Evolutionary conservation across 2,797 vertebrate genomes (phyloP).

Genomic region (Corythornis leucogaster): DNA sequence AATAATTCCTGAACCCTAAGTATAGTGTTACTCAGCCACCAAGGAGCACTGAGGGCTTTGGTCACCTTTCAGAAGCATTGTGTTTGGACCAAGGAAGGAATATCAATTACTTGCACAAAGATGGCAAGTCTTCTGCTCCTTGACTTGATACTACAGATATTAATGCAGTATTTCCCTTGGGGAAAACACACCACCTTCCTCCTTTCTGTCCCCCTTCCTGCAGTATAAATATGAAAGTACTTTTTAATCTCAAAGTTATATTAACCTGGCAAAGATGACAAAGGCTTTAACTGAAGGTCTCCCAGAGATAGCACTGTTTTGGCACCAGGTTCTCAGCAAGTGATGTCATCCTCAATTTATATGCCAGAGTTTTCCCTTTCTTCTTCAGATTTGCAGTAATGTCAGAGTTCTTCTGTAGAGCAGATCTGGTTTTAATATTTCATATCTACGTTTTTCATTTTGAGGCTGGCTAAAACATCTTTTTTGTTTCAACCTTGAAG

Average conservation of each 20-base stretch:
- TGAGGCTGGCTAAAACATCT: background rate
- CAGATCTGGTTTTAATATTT: constrained; percentile 61
- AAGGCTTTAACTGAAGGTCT: background rate
- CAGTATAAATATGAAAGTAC: background rate
- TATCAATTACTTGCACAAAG: background rate
- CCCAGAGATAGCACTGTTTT: constrained; percentile 9
- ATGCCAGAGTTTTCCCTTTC: constrained; percentile 57
- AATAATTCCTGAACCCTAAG: background rate
- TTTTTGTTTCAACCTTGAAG: background rate
- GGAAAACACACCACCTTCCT: background rate
- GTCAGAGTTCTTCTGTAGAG: constrained; percentile 39
- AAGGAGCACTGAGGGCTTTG: background rate
- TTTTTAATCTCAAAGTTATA: background rate
- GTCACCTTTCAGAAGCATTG: background rate
- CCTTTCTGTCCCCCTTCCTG: background rate
- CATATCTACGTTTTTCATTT: constrained; percentile 47
- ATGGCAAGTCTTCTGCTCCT: background rate
- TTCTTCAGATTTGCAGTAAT: constrained; percentile 24
- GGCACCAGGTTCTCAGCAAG: background rate
- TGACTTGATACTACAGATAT: background rate
- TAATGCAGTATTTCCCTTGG: background rate
- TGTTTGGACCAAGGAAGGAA: background rate
- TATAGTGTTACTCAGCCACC: background rate
- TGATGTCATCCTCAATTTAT: constrained; percentile 22
- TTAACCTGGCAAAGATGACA: background rate